phyloP scores from a whole-genome alignment of 2,888 invertebrate species.

The Eurytoma adleriae region DNA sequence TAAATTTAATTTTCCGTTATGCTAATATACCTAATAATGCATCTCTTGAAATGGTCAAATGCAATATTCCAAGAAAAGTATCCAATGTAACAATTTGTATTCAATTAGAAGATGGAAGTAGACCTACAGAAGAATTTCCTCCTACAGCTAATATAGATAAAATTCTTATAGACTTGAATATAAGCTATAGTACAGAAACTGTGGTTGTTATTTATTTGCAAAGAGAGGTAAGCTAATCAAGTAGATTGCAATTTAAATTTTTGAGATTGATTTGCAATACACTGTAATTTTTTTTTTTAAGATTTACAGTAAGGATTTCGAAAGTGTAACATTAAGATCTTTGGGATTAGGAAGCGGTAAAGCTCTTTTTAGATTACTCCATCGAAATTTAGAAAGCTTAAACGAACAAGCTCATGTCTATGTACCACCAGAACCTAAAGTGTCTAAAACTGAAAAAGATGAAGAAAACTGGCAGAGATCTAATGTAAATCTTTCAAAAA shows the following conservation, averaged over 20 bases:
- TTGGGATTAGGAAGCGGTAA: slow-evolving; percentile 88
- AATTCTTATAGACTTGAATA: slow-evolving; percentile 79
- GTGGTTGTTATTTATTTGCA: slow-evolving; percentile 70
- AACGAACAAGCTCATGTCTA: slow-evolving; percentile 85
- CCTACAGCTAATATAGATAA: slow-evolving; percentile 79
- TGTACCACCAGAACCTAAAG: slow-evolving; percentile 74
- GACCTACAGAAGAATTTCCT: slow-evolving; percentile 80
- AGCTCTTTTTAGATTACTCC: slow-evolving; percentile 84
- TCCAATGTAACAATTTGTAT: slow-evolving; percentile 85
- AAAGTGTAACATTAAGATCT: slow-evolving; percentile 84
- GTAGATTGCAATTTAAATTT: neutral
- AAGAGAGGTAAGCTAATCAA: slow-evolving; percentile 65
- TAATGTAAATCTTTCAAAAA: slow-evolving; percentile 11
- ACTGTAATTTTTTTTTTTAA: slow-evolving; percentile 52
- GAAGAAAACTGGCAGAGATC: slow-evolving; percentile 43
- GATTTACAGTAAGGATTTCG: slow-evolving; percentile 83
- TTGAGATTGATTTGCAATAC: neutral
- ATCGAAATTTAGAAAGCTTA: slow-evolving; percentile 82
- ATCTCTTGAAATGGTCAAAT: slow-evolving; percentile 88
- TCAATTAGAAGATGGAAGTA: slow-evolving; percentile 85
- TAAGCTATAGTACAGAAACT: slow-evolving; percentile 75
- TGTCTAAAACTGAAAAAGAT: slow-evolving; percentile 48
- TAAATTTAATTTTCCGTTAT: slow-evolving; percentile 87
- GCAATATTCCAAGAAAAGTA: slow-evolving; percentile 81
- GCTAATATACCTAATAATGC: slow-evolving; percentile 95